Evolutionary conservation across 2,797 vertebrate species (phyloP).

Genomic region (Falco berigora): DNA sequence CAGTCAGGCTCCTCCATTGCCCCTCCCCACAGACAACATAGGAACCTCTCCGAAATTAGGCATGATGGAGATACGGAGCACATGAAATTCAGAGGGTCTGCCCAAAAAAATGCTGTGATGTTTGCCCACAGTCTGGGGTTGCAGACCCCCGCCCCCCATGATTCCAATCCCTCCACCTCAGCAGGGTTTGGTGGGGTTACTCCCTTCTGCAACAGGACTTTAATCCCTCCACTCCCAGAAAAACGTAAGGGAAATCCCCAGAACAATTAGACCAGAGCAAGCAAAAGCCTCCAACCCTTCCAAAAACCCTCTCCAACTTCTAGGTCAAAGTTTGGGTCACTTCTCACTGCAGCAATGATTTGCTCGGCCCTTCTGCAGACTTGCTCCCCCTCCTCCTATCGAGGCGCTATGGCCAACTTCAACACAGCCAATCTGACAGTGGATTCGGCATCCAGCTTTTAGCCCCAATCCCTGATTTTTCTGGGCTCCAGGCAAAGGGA

Average conservation of each 20-base stretch:
- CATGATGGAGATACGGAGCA: neutral
- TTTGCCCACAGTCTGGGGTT: neutral
- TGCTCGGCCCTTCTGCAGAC: neutral
- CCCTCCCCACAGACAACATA: neutral
- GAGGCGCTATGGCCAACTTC: neutral
- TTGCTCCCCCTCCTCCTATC: fast-evolving
- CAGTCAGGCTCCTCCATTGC: neutral
- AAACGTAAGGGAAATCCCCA: neutral
- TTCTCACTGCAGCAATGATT: neutral
- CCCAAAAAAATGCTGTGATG: neutral
- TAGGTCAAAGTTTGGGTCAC: neutral
- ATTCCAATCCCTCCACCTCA: neutral
- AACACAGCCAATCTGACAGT: neutral
- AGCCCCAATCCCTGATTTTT: neutral
- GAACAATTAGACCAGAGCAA: neutral
- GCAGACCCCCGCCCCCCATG: fast-evolving
- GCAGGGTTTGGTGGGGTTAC: neutral
- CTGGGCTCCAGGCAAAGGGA: neutral
- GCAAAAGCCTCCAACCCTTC: neutral
- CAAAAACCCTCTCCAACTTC: neutral
- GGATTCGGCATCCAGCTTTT: neutral
- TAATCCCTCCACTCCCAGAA: neutral
- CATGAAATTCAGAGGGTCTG: neutral
- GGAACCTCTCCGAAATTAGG: neutral
- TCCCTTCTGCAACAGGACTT: neutral